These are phyloP conservation scores for Cervus canadensis DNA, from an alignment of 2,113 vertebrate genomes.

Conservation along the genomic window DNA sequence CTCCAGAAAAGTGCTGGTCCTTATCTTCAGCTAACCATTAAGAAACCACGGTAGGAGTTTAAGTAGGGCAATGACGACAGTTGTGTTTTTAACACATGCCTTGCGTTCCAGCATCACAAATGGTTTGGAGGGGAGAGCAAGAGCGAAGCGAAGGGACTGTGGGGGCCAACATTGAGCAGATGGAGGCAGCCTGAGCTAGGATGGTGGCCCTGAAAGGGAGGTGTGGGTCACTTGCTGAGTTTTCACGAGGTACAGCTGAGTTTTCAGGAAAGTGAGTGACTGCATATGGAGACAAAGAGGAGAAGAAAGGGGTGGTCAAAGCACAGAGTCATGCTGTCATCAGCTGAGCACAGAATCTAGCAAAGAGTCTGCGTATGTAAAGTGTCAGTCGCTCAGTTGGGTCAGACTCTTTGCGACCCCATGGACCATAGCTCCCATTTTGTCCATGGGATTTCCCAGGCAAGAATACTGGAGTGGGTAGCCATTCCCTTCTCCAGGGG, in stretches of 20 bases:
- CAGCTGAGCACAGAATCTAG: neutral
- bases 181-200: neutral
- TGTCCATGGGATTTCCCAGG: neutral
- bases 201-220: neutral
- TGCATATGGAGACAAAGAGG: neutral
- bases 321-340: neutral
- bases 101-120: neutral
- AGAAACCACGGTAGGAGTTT: neutral
- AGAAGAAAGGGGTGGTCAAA: neutral
- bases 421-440: neutral
- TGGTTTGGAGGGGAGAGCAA: neutral
- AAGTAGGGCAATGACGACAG: neutral
- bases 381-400: neutral
- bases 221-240: neutral
- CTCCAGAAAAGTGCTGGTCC: neutral
- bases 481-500: neutral
- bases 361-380: neutral
- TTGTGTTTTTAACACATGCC: neutral
- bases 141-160: neutral
- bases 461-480: neutral
- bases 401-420: neutral
- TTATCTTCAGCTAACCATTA: neutral
- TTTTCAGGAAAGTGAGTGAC: neutral
- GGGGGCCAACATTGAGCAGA: neutral
- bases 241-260: neutral